Conservation (phyloP, 2,797 vertebrate species). For the Alauda arvensis region DNA sequence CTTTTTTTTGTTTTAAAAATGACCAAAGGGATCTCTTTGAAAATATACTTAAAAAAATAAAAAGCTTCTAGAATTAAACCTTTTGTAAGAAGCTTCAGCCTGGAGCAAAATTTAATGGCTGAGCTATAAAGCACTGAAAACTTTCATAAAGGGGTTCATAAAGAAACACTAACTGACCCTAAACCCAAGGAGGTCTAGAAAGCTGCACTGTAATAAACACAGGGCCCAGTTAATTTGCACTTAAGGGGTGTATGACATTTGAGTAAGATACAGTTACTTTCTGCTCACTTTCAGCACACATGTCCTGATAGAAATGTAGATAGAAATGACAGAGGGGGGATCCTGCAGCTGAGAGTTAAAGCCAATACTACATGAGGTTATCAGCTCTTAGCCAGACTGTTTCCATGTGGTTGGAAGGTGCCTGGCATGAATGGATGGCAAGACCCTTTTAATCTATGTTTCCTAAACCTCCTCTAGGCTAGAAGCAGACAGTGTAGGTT, state of each 20-base stretch:
- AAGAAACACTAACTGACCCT: slow-evolving; percentile 56
- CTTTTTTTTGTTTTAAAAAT: slow-evolving; percentile 16
- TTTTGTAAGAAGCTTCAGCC: slow-evolving; percentile 54
- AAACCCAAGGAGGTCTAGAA: slow-evolving; percentile 31
- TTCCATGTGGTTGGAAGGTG: background rate
- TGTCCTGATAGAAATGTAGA: background rate
- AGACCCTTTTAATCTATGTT: background rate
- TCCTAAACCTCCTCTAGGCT: background rate
- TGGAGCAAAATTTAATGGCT: slow-evolving; percentile 49
- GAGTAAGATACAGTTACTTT: slow-evolving; percentile 19
- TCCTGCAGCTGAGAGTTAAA: background rate
- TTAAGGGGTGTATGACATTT: slow-evolving; percentile 26
- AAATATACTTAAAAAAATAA: slow-evolving; percentile 6
- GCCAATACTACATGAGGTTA: background rate
- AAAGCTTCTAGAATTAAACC: slow-evolving; percentile 17
- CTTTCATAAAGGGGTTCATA: slow-evolving; percentile 58
- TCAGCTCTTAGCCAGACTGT: background rate
- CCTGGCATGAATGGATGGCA: background rate
- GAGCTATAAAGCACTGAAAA: slow-evolving; percentile 49
- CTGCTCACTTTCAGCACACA: background rate
- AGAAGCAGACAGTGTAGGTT: background rate
- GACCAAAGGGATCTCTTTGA: slow-evolving; percentile 27
- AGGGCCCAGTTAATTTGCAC: slow-evolving; percentile 29
- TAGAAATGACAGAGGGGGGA: background rate
- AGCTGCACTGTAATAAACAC: slow-evolving; percentile 29